phyloP scores from a whole-genome alignment of 2,797 vertebrate genomes.

The Iguana delicatissima region DNA sequence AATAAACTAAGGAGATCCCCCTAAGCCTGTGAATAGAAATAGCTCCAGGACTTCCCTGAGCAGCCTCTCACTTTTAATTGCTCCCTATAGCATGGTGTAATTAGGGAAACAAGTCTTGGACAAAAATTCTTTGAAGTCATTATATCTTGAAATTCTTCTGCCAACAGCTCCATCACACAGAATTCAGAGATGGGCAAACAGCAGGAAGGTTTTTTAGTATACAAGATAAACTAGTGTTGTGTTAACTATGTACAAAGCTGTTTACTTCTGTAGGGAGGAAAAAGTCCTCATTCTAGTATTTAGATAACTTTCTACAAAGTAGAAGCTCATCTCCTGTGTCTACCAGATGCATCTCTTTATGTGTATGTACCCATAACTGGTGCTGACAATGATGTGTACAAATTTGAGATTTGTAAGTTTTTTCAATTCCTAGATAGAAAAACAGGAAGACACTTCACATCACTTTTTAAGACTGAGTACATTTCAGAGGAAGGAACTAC shows the following conservation, averaged over 20 bases:
- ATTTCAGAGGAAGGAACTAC: neutral
- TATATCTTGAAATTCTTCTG: neutral
- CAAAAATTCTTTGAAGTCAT: conserved; percentile 10
- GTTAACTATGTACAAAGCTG: neutral
- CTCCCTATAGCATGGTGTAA: conserved; percentile 19
- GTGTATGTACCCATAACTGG: no score
- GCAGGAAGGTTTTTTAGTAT: neutral
- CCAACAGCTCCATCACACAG: neutral
- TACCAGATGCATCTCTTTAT: neutral
- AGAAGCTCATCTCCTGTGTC: neutral
- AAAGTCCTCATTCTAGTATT: neutral
- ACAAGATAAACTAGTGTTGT: neutral
- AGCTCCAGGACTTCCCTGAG: neutral
- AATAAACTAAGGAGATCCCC: conserved; percentile 14
- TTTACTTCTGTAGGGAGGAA: neutral
- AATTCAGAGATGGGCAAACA: neutral
- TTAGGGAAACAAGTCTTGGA: neutral
- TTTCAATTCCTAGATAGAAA: neutral
- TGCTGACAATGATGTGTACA: neutral
- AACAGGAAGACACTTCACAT: neutral
- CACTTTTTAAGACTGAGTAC: neutral
- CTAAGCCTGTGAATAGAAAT: neutral
- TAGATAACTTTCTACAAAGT: neutral
- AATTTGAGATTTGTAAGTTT: neutral
- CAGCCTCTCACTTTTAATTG: conserved; percentile 39